Conservation (phyloP, 2,888 invertebrate genomes). For the Ophion obscuratus region DNA sequence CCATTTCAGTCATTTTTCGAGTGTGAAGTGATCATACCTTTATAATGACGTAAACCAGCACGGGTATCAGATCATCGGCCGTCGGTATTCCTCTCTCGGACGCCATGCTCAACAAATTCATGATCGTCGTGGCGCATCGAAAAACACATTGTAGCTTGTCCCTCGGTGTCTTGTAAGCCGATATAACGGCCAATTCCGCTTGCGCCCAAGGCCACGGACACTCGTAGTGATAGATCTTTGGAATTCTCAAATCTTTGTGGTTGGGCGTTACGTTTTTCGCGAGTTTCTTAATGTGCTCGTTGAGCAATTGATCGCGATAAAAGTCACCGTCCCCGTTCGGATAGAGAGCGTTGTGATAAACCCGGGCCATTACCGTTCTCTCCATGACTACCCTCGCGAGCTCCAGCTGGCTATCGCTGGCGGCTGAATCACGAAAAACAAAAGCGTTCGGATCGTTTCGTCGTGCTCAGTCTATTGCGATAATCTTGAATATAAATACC, state of each 20-base stretch:
- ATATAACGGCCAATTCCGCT: constrained; percentile 93
- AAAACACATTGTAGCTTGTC: constrained; percentile 94
- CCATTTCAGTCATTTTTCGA: background rate
- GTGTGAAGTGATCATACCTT: constrained; percentile 86
- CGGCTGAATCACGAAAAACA: constrained; percentile 85
- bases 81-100: constrained; percentile 92
- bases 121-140: constrained; percentile 96
- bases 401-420: constrained; percentile 89
- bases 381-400: constrained; percentile 94
- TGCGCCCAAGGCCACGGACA: constrained; percentile 99
- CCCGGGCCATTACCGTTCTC: constrained; percentile 94
- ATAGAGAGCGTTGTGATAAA: constrained; percentile 97
- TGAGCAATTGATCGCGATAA: constrained; percentile 94
- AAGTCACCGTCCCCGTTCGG: constrained; percentile 99
- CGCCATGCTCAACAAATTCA: constrained; percentile 95
- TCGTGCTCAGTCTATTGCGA: background rate
- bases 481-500: constrained; percentile 83
- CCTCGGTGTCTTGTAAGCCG: constrained; percentile 95
- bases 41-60: constrained; percentile 97
- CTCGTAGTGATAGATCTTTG: constrained; percentile 93
- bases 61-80: constrained; percentile 98
- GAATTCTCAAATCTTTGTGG: constrained; percentile 93
- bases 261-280: constrained; percentile 90
- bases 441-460: background rate
- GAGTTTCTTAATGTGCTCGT: constrained; percentile 95